Evolutionary conservation across 2,888 invertebrate genomes (phyloP), one percentile per base, ranked within the genome.

Genomic region (Orchesella flavescens): DNA sequence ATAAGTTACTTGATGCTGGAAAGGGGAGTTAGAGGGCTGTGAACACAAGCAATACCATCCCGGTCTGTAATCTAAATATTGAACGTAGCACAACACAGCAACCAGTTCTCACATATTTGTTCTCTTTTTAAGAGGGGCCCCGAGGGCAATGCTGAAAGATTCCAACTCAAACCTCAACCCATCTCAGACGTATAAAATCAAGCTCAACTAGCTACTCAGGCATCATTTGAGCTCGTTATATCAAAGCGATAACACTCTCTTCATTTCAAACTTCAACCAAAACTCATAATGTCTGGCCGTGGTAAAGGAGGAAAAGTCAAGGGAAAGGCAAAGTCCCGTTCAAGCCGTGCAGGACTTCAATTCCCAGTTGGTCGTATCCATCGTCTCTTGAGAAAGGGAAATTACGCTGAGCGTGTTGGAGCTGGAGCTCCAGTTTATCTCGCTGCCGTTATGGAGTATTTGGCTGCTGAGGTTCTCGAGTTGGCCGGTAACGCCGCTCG

Each of bases 381-480:
- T 85, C 92, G 92, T 87, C 91, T 92, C 15, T 89, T 93, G 1
- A 89, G 92, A 0, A 92, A 93, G 86, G 93, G 93, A 4, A 92
- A 93, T 89, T 93, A 92, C 21, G 81, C 75, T n/a, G 81, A 81
- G 69, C 74, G 81, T 4, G 63, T 81, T 15, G 81, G 75, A 24
- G 75, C 68, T 24, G 81, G 75, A 12, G 81, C 81, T 53, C 81
- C 81, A 46, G 81, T 81, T 10, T 81, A 81, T 63, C 69, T 81
- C 12, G 69, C 81, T 17, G 81, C 81, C 10, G 81, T 81, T 0
- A 75, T 81, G 81, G 81, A 78, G 23, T 78, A 78, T 15, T 53
- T 78, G 71, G 71, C 78, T 10, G 78, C 78, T 49, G 78, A 78
- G 46, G 65, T 79, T 17, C 46, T 72, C 4, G 72, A 79, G 53